Base-by-base conservation (phyloP, 1,140 invertebrate species). In the Thaumatotibia leucotreta region DNA sequence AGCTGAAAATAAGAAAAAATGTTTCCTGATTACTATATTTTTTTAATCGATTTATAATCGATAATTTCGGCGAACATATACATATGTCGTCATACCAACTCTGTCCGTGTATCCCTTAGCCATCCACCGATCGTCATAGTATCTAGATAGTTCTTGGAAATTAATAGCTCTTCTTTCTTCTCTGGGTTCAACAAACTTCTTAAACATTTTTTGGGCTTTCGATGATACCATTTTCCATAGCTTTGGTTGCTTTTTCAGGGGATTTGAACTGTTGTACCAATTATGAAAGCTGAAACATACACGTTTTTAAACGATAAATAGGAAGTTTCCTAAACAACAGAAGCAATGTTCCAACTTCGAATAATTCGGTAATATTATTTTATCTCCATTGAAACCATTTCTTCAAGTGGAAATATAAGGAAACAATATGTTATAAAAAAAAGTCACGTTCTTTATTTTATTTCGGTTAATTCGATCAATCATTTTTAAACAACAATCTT, bases 51-150 rank as follows among this genome's bases (percentile, higher is more conserved):
- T 20, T 29, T 27, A 2, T 11, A 20, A n/a, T 33, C 23, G 17
- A 23, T n/a, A 65, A 27, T n/a, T n/a, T n/a, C n/a, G n/a, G n/a
- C 10, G 33, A 33, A 63, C 4, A 10, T 9, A 39, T 9, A 22
- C 1, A 22, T 4, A 63, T 20, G 4, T 61, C 17, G 32, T 69
- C 88, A 71, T 88, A 93, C 93, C 93, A 84, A 94, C 88, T 78
- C 94, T 93, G 76, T 95, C 89, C 33, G 88, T 89, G 39, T 91
- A 91, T 27, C 93, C 93, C 86, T 95, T 95, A 11, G 94, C 93
- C 80, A 97, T 89, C 96, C 96, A 97, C 80, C 96, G 92, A 80
- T 97, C 96, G 65, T 97, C 96, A 31, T 95, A 77, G 82, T 94
- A 97, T 80, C 94, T 94, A 58, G 93, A 92, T 22, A 96, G 87